Evolutionary conservation across 1,140 invertebrate genomes (phyloP), one percentile per base, ranked within the genome.

Genomic region (Reticulitermes speratus): DNA sequence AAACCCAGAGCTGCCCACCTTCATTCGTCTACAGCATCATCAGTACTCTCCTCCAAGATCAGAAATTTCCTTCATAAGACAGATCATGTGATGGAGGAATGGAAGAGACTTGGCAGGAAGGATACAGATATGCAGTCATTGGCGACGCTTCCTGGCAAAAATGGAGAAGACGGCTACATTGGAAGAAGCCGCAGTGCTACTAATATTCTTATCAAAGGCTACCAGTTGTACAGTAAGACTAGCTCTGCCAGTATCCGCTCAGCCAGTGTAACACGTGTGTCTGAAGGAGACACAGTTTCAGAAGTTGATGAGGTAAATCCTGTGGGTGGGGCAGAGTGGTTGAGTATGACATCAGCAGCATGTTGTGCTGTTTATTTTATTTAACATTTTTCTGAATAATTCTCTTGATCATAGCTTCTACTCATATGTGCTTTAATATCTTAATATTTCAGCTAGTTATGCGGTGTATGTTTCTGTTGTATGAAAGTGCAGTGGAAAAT

Each of bases 71-170:
- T 97, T 14, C 94, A 94, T 89, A 93, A 95, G 85, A 97, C 96
- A 7, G 96, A 97, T 90, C 96, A 97, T 89, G 94, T 97, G 0
- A 96, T 96, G 93, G 95, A 97, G 87, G 96, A 97, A 89, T 97
- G 96, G 96, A 92, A 93, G 87, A 92, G 93, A 86, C 88, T 95
- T 12, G 94, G 94, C 0, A 93, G 93, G 85, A 94, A 92, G 87
- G 93, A 93, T 87, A 92, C 48, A n/a, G 83, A 84, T 52, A 52
- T 32, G 52, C 44, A 84, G 16, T 52, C 83, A 9, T 19, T 52
- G 83, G 23, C 83, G 7, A 19, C 44, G 7, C 45, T 84, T 84
- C 83, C 83, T 30, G 25, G 25, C 19, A 75, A 23, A 11, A 65
- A 89, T 86, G 44, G 88, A 52, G 91, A 91, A 86, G 91, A 90